Evolutionary conservation across 2,113 vertebrate genomes (phyloP), one percentile per base, ranked within the genome.

Genomic region (Tautogolabrus adspersus): DNA sequence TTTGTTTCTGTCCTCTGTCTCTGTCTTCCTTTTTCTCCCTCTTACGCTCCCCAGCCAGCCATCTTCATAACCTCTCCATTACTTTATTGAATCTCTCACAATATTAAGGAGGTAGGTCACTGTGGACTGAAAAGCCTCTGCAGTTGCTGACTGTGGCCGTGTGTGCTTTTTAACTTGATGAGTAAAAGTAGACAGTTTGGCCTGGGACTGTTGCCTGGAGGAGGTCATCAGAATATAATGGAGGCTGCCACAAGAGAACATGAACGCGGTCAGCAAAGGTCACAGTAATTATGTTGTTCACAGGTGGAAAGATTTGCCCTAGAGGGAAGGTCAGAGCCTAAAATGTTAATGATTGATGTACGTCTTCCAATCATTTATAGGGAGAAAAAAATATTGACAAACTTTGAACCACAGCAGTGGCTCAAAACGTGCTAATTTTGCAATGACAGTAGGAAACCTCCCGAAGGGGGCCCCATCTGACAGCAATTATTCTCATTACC

Each of bases 101-200:
- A 54, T 19, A 51, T 56, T 57, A 34, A 64, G 30, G n/a, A 76
- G 68, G 61, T 75, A 76, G 64, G 61, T 77, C 69, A 54, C 34
- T 30, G 10, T 19, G 66, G 60, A 77, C 62, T 26, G 44, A 59
- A 72, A 75, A 49, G 59, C n/a, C n/a, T 63, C 34, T 75, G 44
- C 47, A 18, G 18, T 22, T 13, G 3, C 44, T 69, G 12, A n/a
- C 21, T 21, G n/a, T 18, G n/a, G 26, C 18, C 55, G 21, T 37
- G 46, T 64, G 37, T 15, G 18, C 42, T 22, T 10, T 15, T 19
- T 10, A 40, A 47, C 11, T 8, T 49, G 1, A 6, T 15, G 34
- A 52, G 47, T 16, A 1, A 49, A 19, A 49, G 47, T 49, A 6
- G 47, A 49, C 47, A 49, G 47, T 18, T 18, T 18, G 3, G 6